Evolutionary conservation across 2,888 invertebrate species (phyloP).

Genomic region (Acleris emargana): DNA sequence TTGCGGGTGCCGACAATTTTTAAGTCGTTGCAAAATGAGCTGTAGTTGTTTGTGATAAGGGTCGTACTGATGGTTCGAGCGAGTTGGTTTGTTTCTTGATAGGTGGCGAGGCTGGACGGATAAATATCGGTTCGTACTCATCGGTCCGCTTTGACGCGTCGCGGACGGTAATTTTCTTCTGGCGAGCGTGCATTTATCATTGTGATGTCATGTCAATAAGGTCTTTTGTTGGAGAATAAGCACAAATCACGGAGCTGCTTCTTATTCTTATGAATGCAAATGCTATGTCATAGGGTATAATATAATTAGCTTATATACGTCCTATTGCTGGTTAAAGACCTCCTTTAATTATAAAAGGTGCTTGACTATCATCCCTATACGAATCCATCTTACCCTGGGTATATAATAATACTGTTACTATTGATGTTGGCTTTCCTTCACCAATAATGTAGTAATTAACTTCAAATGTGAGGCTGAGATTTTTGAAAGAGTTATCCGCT

Average conservation of each 20-base stretch:
- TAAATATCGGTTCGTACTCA: slow-evolving; percentile 62
- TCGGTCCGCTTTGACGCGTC: slow-evolving; percentile 58
- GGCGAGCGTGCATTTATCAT: slow-evolving; percentile 28
- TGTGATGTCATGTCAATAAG: slow-evolving; percentile 33
- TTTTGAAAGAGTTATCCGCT: no score
- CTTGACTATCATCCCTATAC: no score
- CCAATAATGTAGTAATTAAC: no score
- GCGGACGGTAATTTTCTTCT: slow-evolving; percentile 57
- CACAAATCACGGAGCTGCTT: slow-evolving; percentile 4
- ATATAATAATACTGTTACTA: no score
- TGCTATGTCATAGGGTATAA: no score
- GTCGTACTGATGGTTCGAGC: slow-evolving; percentile 31
- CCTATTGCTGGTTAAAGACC: no score
- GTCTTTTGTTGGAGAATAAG: slow-evolving; percentile 25
- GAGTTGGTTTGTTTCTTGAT: slow-evolving; percentile 53
- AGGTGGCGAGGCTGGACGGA: slow-evolving; percentile 66
- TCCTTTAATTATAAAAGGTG: no score
- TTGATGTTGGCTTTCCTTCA: no score
- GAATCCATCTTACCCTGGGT: no score
- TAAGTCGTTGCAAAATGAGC: slow-evolving; percentile 5
- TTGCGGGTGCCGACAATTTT: slow-evolving; percentile 16
- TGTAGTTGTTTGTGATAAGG: slow-evolving; percentile 11
- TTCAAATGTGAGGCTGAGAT: no score
- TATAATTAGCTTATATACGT: no score
- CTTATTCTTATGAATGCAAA: slow-evolving; percentile 2